phyloP scores from a whole-genome alignment of 2,797 vertebrate genomes.

The Sebastes variabilis region DNA sequence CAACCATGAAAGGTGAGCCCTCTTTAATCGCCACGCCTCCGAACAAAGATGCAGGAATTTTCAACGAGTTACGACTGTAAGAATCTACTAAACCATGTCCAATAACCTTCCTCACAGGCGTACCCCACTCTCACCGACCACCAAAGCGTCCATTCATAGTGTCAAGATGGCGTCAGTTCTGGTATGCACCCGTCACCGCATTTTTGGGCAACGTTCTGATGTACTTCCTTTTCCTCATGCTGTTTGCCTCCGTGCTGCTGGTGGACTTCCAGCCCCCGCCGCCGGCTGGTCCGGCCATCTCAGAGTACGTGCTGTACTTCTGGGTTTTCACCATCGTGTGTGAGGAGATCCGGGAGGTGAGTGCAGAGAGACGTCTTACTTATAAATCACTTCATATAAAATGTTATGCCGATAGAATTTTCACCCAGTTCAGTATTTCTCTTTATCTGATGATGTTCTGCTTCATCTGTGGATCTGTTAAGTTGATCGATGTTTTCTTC shows the following conservation, averaged over 20 bases:
- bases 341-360: conserved; percentile 89
- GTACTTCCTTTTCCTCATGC: conserved; percentile 92
- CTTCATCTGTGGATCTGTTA: neutral
- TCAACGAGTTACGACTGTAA: neutral
- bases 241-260: conserved; percentile 89
- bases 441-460: neutral
- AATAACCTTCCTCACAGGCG: conserved; percentile 19
- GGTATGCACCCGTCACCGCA: conserved; percentile 89
- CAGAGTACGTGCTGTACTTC: conserved; percentile 87
- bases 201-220: conserved; percentile 92
- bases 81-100: neutral
- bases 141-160: conserved; percentile 73
- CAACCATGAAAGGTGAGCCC: conserved; percentile 49
- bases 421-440: neutral
- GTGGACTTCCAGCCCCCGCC: conserved; percentile 80
- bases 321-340: conserved; percentile 94
- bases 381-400: neutral
- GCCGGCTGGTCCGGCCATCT: conserved; percentile 67
- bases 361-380: neutral
- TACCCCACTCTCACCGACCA: conserved; percentile 1
- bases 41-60: neutral
- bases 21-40: neutral
- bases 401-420: neutral
- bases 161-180: conserved; percentile 88
- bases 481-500: neutral